These are phyloP conservation scores for Brachyrhaphis roseni DNA, from an alignment of 2,797 vertebrate genomes.

Conservation along the genomic window DNA sequence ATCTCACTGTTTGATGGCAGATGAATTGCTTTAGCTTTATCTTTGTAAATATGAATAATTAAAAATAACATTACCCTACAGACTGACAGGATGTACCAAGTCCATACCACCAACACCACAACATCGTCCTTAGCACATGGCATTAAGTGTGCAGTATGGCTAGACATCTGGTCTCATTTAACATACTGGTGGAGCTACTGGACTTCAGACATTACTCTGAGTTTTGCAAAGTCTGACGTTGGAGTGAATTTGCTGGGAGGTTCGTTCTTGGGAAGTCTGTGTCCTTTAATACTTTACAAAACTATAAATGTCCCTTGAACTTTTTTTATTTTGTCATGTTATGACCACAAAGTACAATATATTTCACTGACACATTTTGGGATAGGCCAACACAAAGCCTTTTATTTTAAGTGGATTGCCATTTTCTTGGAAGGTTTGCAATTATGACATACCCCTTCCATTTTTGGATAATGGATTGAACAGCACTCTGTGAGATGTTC, in stretches of 20 bases:
- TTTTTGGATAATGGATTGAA: background rate
- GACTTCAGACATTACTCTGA: background rate
- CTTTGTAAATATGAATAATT: background rate
- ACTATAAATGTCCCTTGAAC: background rate
- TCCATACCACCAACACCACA: background rate
- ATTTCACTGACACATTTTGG: background rate
- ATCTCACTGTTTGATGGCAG: background rate
- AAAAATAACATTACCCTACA: background rate
- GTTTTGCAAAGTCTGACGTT: background rate
- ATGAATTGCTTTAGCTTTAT: background rate
- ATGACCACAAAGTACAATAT: background rate
- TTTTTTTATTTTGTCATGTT: background rate
- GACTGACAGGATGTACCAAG: background rate
- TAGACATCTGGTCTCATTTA: background rate
- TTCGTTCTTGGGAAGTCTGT: background rate
- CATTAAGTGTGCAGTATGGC: background rate
- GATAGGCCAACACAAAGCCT: background rate
- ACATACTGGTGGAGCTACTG: background rate
- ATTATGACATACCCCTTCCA: background rate
- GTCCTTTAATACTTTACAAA: background rate
- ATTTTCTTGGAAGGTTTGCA: constrained; percentile 4
- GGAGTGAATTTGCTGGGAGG: background rate
- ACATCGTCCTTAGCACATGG: background rate
- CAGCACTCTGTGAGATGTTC: background rate
- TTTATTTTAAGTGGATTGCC: background rate